Evolutionary conservation across 2,888 invertebrate species (phyloP), one percentile per base, ranked within the genome.

Genomic region (Onchidella celtica): DNA sequence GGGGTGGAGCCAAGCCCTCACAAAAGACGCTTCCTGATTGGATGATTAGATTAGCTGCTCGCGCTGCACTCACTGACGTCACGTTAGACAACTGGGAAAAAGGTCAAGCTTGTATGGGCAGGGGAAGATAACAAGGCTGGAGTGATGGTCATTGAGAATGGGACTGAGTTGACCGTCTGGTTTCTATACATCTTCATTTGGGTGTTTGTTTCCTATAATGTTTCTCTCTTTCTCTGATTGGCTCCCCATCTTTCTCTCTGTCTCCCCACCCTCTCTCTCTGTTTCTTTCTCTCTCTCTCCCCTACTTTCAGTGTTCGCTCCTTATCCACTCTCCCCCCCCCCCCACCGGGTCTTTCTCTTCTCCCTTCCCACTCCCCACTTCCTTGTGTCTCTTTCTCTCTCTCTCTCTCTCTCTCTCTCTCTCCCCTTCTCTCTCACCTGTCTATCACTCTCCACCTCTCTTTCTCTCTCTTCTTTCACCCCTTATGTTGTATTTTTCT

Each of bases 371-470:
- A 61, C 75, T 75, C 11, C 63, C 63, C 34, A 3, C 63, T 36
- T 61, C 3, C 63, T 38, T 59, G 6, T 78, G 69, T 68, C 68
- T 57, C 69, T 78, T 34, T 69, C 69, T 78, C 68, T 78, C 78
- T 68, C 57, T 78, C 55, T 68, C 68, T 78, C 57, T 68, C 47
- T 4, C 36, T 3, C 55, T 78, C 69, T 57, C 55, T 78, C 69
- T 34, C 24, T 69, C 57, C 32, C 29, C 55, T 57, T 78, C 36
- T 68, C 78, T 78, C 68, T 47, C 47, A 47, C 11, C 11, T 70
- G 14, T 70, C n/a, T 70, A 17, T 70, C 9, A 6, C 32, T 40
- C 40, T 21, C 14, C 40, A 17, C 40, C 21, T 70, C 21, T 70
- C 21, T 70, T 14, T 24, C n/a, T 70, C 32, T 29, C 32, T 17